Base-by-base conservation (phyloP, 2,888 invertebrate genomes). In the Megamerina dolium region DNA sequence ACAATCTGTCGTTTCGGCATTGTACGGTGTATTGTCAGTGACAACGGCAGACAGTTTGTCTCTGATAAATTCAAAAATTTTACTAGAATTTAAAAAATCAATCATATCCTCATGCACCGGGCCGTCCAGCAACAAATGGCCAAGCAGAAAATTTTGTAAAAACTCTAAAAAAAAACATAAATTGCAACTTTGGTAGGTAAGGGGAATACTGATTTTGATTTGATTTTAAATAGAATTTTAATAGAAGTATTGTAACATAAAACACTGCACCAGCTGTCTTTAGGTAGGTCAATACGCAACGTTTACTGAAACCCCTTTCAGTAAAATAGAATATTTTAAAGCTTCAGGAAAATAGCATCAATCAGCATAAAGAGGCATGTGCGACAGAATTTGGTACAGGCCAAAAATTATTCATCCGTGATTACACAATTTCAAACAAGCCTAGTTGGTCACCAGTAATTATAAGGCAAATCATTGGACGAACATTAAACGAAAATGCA, bases 61-160 rank as follows among this genome's bases (percentile, higher is more conserved):
- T 46, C 41, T 9, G 39, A 20, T 18, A 34, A 46, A 5, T 46
- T 42, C 31, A 18, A 38, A 19, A 4, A 41, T 13, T 42, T 42
- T 42, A 17, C 38, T 12, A 31, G 30, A 14, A 20, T 20, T 17
- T 37, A 45, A 26, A 21, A 13, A 33, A 27, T 44, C 5, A 26
- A 35, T 14, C 29, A 37, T 34, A 26, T 43, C 32, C 33, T 49
- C 8, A 55, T 50, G 52, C 56, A 5, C 46, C 50, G 27, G 47
- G 51, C 18, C 53, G 38, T 35, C 51, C 51, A 13, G 38, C 49
- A 30, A 50, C 52, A 16, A 60, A 59, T 41, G 56, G 58, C 3
- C 53, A 52, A 39, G 56, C 55, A 3, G 58, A 60, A 47, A 47
- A 55, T 21, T 54, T 50, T 34, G 53, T 58, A 4, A 53, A 56